phyloP scores from a whole-genome alignment of 2,888 invertebrate species.

The Microctonus hyperodae region DNA sequence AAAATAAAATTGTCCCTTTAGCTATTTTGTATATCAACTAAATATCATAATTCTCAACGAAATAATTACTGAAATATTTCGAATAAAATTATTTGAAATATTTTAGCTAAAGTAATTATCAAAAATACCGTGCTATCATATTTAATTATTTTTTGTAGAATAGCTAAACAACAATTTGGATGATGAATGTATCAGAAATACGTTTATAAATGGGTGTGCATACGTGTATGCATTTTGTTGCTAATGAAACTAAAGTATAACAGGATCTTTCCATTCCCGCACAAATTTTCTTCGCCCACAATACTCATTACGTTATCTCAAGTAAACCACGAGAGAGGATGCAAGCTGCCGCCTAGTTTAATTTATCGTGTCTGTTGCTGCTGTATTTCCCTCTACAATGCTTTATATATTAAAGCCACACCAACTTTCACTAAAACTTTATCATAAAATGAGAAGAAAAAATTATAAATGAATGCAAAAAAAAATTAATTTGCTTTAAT shows the following conservation, averaged over 20 bases:
- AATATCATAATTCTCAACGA: too few relatives aligned
- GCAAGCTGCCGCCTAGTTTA: background rate
- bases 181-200: background rate
- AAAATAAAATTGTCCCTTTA: background rate
- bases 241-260: background rate
- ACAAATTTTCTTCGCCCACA: background rate
- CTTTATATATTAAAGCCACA: background rate
- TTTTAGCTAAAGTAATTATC: background rate
- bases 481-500: background rate
- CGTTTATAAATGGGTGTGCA: background rate
- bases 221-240: background rate
- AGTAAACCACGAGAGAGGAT: background rate
- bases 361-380: background rate
- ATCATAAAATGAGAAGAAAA: background rate
- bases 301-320: conserved; percentile 1
- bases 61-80: too few relatives aligned
- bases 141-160: background rate
- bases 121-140: background rate
- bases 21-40: too few relatives aligned
- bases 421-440: background rate
- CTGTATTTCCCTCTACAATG: background rate
- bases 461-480: background rate
- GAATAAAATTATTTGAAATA: background rate
- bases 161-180: background rate
- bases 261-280: background rate